These are phyloP conservation scores for Theropithecus gelada DNA, from an alignment of 2,113 vertebrate species.

Conservation along the genomic window DNA sequence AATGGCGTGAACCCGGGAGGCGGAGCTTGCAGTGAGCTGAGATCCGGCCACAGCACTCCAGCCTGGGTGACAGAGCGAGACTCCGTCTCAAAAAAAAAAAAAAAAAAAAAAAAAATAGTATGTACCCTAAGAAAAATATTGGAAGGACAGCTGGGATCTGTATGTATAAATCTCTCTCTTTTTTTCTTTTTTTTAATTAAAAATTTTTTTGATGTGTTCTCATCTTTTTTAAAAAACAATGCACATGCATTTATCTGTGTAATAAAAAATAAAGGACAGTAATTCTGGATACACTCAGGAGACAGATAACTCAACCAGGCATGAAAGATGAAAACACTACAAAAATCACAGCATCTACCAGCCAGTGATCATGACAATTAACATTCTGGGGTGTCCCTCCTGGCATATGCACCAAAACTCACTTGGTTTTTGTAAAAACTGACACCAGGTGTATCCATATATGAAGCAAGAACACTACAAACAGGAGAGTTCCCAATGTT, in stretches of 20 bases:
- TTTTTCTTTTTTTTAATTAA: not conserved
- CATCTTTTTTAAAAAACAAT: not conserved
- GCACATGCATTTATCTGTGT: not conserved
- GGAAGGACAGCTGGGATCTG: not conserved
- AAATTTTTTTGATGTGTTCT: no score
- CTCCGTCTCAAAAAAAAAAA: not conserved
- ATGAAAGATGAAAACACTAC: not conserved
- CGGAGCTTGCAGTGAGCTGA: no score
- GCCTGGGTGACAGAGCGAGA: not conserved
- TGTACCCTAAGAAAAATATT: not conserved
- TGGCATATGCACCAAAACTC: not conserved
- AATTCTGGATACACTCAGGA: not conserved
- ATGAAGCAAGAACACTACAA: not conserved
- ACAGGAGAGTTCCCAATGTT: not conserved
- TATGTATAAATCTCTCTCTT: not conserved
- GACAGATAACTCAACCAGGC: not conserved
- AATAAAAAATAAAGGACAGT: not conserved
- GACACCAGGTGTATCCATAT: not conserved
- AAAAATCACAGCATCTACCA: not conserved
- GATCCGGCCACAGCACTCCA: not conserved
- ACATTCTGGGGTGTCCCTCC: not conserved
- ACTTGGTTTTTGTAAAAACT: not conserved
- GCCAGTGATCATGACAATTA: accelerated
- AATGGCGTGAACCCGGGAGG: no score
- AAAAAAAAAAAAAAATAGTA: not conserved